phyloP scores from a whole-genome alignment of 92 coral and sea anemone species.

The Palythoa caribaeorum region DNA sequence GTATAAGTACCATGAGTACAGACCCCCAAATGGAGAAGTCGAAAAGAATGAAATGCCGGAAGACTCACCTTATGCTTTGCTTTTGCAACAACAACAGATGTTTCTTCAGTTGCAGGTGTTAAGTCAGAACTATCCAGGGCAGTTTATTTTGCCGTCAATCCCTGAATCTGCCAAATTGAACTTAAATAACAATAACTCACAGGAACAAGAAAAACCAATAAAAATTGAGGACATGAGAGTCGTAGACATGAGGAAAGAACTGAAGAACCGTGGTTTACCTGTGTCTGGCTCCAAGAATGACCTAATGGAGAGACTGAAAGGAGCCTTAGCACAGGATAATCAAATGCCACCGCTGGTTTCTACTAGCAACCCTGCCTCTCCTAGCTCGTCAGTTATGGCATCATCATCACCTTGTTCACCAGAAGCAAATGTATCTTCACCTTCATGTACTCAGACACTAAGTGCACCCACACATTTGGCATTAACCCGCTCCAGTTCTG shows the following conservation, averaged over 20 bases:
- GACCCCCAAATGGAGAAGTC: constrained; percentile 93
- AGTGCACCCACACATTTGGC: constrained; percentile 40
- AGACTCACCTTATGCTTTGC: constrained; percentile 95
- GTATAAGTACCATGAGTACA: constrained; percentile 85
- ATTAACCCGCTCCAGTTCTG: constrained; percentile 66
- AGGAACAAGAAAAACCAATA: constrained; percentile 81
- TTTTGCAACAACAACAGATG: constrained; percentile 95
- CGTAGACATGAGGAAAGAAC: constrained; percentile 94
- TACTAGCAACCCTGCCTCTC: constrained; percentile 52
- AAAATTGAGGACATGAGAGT: constrained; percentile 98
- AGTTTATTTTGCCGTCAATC: constrained; percentile 85
- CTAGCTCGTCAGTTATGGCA: constrained; percentile 48
- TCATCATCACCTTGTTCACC: constrained; percentile 46
- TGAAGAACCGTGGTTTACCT: constrained; percentile 94
- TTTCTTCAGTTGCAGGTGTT: constrained; percentile 94
- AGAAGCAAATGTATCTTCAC: constrained; percentile 50
- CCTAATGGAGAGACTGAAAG: constrained; percentile 88
- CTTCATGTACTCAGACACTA: constrained; percentile 33
- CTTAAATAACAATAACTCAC: constrained; percentile 62
- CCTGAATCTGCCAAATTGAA: constrained; percentile 76
- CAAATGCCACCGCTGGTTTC: constrained; percentile 41
- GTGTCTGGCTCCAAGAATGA: constrained; percentile 97
- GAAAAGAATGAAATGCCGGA: constrained; percentile 85
- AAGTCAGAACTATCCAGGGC: constrained; percentile 94
- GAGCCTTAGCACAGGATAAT: constrained; percentile 57